Base-by-base conservation (phyloP, 2,797 vertebrate species). In the Spinibarbus caldwelli region DNA sequence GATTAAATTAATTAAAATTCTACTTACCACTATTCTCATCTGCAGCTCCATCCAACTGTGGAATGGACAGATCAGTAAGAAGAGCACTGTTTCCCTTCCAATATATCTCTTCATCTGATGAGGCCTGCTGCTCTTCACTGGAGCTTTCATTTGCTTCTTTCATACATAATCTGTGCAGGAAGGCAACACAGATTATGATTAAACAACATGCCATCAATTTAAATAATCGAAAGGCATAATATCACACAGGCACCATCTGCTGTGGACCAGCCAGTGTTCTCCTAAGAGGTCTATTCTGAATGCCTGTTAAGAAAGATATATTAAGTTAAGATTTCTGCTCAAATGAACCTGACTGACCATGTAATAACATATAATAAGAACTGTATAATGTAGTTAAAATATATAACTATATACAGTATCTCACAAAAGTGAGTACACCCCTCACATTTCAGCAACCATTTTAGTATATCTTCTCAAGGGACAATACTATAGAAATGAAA, bases 11-110 rank as follows among this genome's bases (percentile, higher is more conserved):
- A 23, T 23, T 52, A n/a, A 78, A 59, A 17, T 31, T 3, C 26
- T 78, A 67, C 75, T 68, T 82, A 99, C 98, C 98, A 86, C 97
- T 97, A 90, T 96, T 98, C 93, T 99, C 98, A 86, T 99, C 98
- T 78, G 97, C 98, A 71, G 98, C 98, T 77, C 98, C 98, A 87
- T 99, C 98, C 86, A 99, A 94, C 93, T 99, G 98, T 88, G 97
- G 97, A 95, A 99, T 99, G 93, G 97, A 97, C 89, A 98, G 94
- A 92, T 95, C 96, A 90, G 93, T 92, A 66, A 97, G 95, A 88
- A 97, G 92, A 87, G 96, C 93, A 92, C 86, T 95, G 79, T 94
- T 96, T 93, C 95, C 94, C 52, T 94, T 97, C 97, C 98, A 99
- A 59, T 98, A 97, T 96, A 98, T 97, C 92, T 99, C 98, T 85